A percentile compares a stretch with the other conserved stretches of the same genome.
These are phyloP conservation scores for Crotalus viridis DNA, from an alignment of 2,113 vertebrate species.

Conservation along the genomic window DNA sequence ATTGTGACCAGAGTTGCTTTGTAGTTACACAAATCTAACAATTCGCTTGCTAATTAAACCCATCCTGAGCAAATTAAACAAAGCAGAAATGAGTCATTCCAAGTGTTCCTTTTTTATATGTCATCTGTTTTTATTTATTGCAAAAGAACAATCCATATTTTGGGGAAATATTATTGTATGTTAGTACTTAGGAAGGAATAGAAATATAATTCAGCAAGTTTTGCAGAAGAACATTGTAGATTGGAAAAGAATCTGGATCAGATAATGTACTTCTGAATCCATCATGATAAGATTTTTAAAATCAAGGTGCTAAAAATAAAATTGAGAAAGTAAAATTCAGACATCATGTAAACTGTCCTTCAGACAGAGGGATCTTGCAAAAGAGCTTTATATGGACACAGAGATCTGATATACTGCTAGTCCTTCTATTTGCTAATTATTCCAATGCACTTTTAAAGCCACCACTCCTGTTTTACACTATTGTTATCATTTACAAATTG, in stretches of 20 bases:
- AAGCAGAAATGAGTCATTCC: constrained; percentile 11
- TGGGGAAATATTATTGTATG: background rate
- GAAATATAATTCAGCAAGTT: constrained; percentile 10
- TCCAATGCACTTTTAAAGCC: background rate
- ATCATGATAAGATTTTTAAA: background rate
- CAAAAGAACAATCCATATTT: background rate
- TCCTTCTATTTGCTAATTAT: background rate
- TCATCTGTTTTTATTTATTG: background rate
- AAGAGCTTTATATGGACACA: background rate
- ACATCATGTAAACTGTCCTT: background rate
- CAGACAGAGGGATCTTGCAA: background rate
- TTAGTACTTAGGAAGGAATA: constrained; percentile 15
- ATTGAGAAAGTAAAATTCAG: background rate
- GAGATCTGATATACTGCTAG: background rate
- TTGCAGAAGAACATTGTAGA: background rate
- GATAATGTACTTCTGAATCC: background rate
- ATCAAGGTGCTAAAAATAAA: background rate
- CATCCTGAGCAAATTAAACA: constrained; percentile 6
- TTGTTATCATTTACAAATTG: background rate
- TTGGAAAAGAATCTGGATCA: background rate
- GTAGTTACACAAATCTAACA: background rate
- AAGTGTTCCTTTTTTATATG: constrained; percentile 3
- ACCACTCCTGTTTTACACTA: background rate
- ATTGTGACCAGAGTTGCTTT: background rate
- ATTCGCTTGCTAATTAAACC: constrained; percentile 51